Conservation (phyloP, 2,113 vertebrate genomes). For the Pleuronectes platessa region DNA sequence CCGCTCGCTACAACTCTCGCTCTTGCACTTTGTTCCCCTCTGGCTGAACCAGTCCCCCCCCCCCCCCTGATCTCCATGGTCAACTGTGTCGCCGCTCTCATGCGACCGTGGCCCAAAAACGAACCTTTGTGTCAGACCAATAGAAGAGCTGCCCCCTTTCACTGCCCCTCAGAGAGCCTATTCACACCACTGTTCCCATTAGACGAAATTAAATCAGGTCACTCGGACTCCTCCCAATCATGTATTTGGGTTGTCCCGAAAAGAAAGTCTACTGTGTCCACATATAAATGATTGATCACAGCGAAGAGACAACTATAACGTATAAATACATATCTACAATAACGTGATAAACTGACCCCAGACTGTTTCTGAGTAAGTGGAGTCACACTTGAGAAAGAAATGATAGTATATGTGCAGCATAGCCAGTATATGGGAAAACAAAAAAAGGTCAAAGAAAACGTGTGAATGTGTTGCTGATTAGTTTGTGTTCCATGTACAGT, state of each 20-base stretch:
- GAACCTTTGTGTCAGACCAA: not conserved
- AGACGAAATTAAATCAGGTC: slow-evolving; percentile 52
- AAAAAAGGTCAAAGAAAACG: not conserved
- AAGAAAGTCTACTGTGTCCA: not conserved
- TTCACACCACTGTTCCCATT: slow-evolving; percentile 30
- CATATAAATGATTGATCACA: not conserved
- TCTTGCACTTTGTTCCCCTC: slow-evolving; percentile 17
- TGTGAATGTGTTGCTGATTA: not conserved
- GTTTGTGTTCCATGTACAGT: not conserved
- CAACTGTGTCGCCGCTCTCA: slow-evolving; percentile 12
- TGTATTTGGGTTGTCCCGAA: slow-evolving; percentile 27
- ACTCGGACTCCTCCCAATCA: slow-evolving; percentile 29
- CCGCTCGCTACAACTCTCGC: not conserved
- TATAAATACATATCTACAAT: too few species aligned
- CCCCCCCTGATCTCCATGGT: not conserved
- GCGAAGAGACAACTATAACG: too few species aligned
- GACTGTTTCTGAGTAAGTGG: too few species aligned
- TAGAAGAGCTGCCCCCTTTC: slow-evolving; percentile 11
- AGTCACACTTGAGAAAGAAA: too few species aligned
- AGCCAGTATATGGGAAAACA: not conserved
- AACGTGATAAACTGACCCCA: too few species aligned
- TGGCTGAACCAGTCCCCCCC: not conserved
- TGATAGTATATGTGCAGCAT: too few species aligned
- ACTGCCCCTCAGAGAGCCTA: slow-evolving; percentile 22
- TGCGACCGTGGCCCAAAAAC: slow-evolving; percentile 21